Evolutionary conservation across 2,797 vertebrate genomes (phyloP), one percentile per base, ranked within the genome.

Genomic region (Lepus oiostolus): DNA sequence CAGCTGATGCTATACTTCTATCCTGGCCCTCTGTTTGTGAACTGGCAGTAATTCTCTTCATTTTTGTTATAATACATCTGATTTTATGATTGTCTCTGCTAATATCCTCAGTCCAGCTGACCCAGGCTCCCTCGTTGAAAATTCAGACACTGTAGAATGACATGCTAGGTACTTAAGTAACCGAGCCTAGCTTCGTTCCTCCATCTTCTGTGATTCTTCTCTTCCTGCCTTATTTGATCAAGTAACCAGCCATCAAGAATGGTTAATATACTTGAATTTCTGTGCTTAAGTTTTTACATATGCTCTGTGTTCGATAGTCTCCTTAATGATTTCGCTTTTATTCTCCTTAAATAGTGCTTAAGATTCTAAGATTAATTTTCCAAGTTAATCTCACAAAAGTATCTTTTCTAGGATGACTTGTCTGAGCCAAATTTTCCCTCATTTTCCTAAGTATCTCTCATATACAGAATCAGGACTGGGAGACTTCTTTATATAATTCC

Each of bases 381-480:
- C 22, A 85, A 38, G 14, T 52, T 67, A 76, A 71, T 84, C 38
- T 60, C 63, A 76, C 60, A 26, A 80, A 75, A 87, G 65, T 60
- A 7, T 5, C 7, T 79, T 70, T 24, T 63, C 47, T 63, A 70
- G 52, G 42, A 68, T 62, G 54, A 50, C 47, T 60, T 80, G 35
- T 67, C 28, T 38, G 47, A 65, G 16, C 2, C 75, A 52, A 88
- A 1, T n/a, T 10, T 82, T 42, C 11, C 14, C 72, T 63, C 10
- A 14, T 2, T 30, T 28, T 50, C 38, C 22, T 38, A 1, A 5
- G 2, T 13, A 1, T 42, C 14, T 90, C 82, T 93, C 67, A 47
- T 9, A 28, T 14, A 47, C 17, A 72, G 19, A 81, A 38, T 38
- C 22, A 52, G 65, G 24, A 62, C n/a, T 10, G 17, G 7, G 50